Evolutionary conservation across 2,113 vertebrate species (phyloP), one percentile per base, ranked within the genome.

Genomic region (Hippocampus comes): DNA sequence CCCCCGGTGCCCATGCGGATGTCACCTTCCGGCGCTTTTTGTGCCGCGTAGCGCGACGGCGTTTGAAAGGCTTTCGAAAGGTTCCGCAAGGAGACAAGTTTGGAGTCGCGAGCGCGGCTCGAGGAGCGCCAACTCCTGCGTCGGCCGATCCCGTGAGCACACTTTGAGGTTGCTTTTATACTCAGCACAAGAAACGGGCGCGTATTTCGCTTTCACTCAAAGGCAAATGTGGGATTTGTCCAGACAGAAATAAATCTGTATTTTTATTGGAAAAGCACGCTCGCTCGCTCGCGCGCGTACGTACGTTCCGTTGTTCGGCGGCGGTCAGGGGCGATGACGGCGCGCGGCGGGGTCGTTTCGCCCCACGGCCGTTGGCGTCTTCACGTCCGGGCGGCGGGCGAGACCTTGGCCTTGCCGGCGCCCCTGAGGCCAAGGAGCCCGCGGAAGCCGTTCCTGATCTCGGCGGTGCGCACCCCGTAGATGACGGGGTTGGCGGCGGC

Each of bases 401-500:
- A 60, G 25, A 60, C 27, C 25, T 18, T 41, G 67, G 18, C 42
- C 43, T 17, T 27, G 41, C 8, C 21, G 38, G 12, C 23, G 20
- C 25, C 25, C 71, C 59, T 23, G 20, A 67, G 59, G 27, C 80
- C 84, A 15, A 92, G 84, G 1, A 90, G 78, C 53, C 67, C 84
- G 1, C 71, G 4, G 6, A 93, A 73, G 5, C 81, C 76, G 0
- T 85, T 82, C 20, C 86, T 82, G 30, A 95, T 94, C 38, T 93
- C 94, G 68, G 89, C 93, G 15, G 92, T 92, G 12, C 92, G 81
- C 6, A 93, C 86, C 0, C 94, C 92, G 0, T 94, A 93, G 75
- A 94, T 93, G 71, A 93, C 21, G 1, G 93, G 94, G 73, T 93
- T 94, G 68, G 91, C 55, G 0, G 91, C 84, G 1, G 94, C 91